phyloP scores from a whole-genome alignment of 2,888 invertebrate species.

The Gonocerus acuteangulatus region DNA sequence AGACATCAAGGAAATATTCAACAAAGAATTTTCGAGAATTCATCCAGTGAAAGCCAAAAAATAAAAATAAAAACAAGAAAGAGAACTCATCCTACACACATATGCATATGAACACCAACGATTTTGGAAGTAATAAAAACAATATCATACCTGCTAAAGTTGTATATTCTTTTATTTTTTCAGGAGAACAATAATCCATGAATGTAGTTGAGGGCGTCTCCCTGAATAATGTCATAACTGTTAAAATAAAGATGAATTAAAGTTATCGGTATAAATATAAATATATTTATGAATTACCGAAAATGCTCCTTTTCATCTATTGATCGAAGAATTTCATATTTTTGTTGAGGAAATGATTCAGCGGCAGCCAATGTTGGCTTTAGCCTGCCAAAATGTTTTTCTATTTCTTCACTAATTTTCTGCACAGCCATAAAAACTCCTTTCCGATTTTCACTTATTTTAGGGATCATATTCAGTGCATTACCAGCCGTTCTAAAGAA shows the following conservation, averaged over 20 bases:
- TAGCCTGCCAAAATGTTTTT: conserved; percentile 64
- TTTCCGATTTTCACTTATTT: conserved; percentile 49
- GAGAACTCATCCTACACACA: too few relatives aligned
- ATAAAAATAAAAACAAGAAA: too few relatives aligned
- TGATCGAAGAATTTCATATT: conserved; percentile 49
- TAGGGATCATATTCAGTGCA: conserved; percentile 54
- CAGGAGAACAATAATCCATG: conserved; percentile 25
- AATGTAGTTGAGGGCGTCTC: conserved; percentile 44
- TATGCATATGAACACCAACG: too few relatives aligned
- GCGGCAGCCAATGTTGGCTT: conserved; percentile 58
- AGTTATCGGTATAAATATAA: not conserved
- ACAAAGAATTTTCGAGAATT: too few relatives aligned
- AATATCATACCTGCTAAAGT: conserved; percentile 17
- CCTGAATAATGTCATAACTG: conserved; percentile 39
- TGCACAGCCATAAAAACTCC: conserved; percentile 45
- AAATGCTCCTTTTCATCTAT: conserved; percentile 61
- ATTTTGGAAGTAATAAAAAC: not conserved
- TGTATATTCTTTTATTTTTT: conserved; percentile 29
- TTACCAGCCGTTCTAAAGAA: conserved; percentile 53
- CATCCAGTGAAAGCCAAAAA: too few relatives aligned
- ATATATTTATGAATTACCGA: conserved; percentile 43
- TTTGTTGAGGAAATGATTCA: conserved; percentile 57
- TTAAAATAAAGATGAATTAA: not conserved
- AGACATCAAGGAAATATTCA: too few relatives aligned
- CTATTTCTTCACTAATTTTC: conserved; percentile 59